phyloP scores from a whole-genome alignment of 2,797 vertebrate genomes.

The Lateolabrax maculatus region DNA sequence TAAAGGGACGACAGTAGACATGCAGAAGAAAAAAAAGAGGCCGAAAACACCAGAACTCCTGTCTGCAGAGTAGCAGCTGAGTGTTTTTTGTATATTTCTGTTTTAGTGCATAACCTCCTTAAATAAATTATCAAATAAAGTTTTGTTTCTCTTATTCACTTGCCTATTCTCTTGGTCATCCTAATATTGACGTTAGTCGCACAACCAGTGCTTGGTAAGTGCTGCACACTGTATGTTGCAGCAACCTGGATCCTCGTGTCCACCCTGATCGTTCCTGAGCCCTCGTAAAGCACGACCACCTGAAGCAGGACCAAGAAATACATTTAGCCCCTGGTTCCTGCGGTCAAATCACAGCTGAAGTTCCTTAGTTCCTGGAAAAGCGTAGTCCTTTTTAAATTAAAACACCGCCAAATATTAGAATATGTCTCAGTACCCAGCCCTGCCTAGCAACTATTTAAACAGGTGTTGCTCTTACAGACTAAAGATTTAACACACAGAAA shows the following conservation, averaged over 20 bases:
- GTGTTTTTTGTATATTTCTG: too few species aligned
- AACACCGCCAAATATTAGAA: not conserved
- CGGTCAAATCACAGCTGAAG: not conserved
- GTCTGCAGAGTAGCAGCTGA: too few species aligned
- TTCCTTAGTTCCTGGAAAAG: not conserved
- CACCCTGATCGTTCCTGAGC: not conserved
- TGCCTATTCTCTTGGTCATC: too few species aligned
- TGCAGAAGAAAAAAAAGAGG: too few species aligned
- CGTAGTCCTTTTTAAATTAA: not conserved
- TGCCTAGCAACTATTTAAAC: constrained; percentile 3
- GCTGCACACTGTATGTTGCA: not conserved
- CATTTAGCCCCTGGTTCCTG: not conserved
- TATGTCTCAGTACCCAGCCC: not conserved
- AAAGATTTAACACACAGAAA: constrained; percentile 8
- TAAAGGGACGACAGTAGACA: too few species aligned
- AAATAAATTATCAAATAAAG: too few species aligned
- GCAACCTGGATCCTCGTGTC: not conserved
- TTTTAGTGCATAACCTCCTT: too few species aligned
- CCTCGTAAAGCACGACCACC: not conserved
- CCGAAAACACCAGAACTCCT: too few species aligned
- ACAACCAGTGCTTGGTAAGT: not conserved
- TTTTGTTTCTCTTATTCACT: too few species aligned
- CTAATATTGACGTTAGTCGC: not conserved
- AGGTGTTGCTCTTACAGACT: not conserved
- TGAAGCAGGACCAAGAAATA: not conserved